Evolutionary conservation across 2,797 vertebrate species (phyloP), one percentile per base, ranked within the genome.

Genomic region (Micropoecilia bifurca): DNA sequence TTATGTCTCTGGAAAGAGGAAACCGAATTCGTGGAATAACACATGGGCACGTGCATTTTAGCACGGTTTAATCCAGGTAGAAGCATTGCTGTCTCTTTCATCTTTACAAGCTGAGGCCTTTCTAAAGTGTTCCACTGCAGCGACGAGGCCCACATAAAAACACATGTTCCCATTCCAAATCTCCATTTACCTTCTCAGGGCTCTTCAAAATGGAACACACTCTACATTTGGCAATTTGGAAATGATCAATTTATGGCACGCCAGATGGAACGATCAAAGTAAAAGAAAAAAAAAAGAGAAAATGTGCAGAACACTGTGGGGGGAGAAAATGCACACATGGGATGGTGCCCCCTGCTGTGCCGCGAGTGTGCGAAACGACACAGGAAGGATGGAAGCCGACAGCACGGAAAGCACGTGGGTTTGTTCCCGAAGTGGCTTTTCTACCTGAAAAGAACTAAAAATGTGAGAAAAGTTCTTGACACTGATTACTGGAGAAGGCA

Each of bases 321-420:
- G 71, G 63, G 28, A 75, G 74, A 68, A 47, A 78, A 82, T n/a
- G 61, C 71, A 57, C 75, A 86, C 45, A 74, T 45, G 72, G 77
- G 77, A 86, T 59, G 41, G 76, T 81, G 79, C 80, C 81, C 78
- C 83, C 83, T 78, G 78, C 89, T 89, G 85, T 79, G 85, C 59
- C 74, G 78, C 55, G 71, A 76, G 77, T 61, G 77, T 73, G 83
- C 84, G 72, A 79, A 80, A 79, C 81, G 43, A 80, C n/a, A 57
- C 78, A 53, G n/a, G 48, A 69, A 69, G 75, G 81, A 80, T 71
- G 50, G 77, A 71, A 82, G 68, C 47, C 78, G 79, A 83, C 69
- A 83, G 79, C 46, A 79, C n/a, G 72, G 84, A 81, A 71, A 13
- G 69, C n/a, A 68, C 41, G 71, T 71, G 43, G 3, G 68, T 45